Evolutionary conservation across 2,888 invertebrate species (phyloP).

Genomic region (Pasiphila rectangulata): DNA sequence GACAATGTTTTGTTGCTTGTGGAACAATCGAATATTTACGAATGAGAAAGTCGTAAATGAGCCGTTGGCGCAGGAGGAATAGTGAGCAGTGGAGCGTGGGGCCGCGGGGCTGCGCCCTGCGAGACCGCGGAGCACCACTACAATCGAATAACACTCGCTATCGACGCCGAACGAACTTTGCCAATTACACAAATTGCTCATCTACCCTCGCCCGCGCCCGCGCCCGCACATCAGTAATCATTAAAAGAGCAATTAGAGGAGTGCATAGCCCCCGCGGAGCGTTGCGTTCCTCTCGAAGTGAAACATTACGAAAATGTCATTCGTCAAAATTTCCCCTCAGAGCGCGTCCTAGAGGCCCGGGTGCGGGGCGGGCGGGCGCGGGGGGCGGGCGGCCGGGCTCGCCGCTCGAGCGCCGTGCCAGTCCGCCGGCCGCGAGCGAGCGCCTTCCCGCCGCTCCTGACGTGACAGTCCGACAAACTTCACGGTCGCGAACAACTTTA

Average conservation of each 20-base stretch:
- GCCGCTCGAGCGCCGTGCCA: neutral
- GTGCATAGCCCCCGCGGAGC: conserved; percentile 49
- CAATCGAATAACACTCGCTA: conserved; percentile 31
- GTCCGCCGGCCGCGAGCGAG: too few relatives aligned
- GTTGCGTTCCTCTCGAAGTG: conserved; percentile 48
- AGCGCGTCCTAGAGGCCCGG: conserved; percentile 35
- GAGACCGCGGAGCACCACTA: conserved; percentile 13
- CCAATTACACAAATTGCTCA: conserved; percentile 51
- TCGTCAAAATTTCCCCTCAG: conserved; percentile 71
- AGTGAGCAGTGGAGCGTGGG: neutral
- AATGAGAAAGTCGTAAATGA: too few relatives aligned
- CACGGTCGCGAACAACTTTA: conserved; percentile 13
- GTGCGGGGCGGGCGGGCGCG: conserved; percentile 12
- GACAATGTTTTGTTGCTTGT: too few relatives aligned
- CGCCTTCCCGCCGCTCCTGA: too few relatives aligned
- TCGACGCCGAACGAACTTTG: conserved; percentile 40
- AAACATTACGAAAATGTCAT: conserved; percentile 66
- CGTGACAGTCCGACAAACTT: conserved; percentile 8
- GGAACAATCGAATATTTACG: too few relatives aligned
- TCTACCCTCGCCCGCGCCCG: conserved; percentile 16
- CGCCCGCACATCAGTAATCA: conserved; percentile 52
- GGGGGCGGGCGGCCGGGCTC: neutral
- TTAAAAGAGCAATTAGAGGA: conserved; percentile 68
- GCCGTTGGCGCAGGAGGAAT: too few relatives aligned
- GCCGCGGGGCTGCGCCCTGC: conserved; percentile 2